phyloP scores from a whole-genome alignment of 2,888 invertebrate genomes.

The Pristionchus mayeri region DNA sequence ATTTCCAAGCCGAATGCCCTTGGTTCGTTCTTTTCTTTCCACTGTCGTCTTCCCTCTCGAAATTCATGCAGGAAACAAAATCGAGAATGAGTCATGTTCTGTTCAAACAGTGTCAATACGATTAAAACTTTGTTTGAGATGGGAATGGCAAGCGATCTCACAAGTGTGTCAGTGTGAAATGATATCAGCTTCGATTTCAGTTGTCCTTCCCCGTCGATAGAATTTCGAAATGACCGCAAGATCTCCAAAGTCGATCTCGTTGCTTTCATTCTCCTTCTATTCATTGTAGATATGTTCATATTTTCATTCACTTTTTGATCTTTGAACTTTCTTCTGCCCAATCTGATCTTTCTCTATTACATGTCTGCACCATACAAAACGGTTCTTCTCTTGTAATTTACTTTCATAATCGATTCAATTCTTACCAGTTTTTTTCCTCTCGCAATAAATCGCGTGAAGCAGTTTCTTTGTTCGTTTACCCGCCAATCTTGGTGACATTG shows the following conservation, averaged over 20 bases:
- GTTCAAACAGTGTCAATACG: conserved; percentile 1
- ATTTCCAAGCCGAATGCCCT: conserved; percentile 39
- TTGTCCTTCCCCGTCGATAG: conserved; percentile 22
- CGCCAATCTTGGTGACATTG: not conserved
- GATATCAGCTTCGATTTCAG: conserved; percentile 1
- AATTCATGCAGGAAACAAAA: not conserved
- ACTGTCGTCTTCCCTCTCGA: not conserved
- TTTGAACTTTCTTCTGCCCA: not conserved
- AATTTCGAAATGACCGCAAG: conserved; percentile 46
- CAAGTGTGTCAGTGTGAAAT: not conserved
- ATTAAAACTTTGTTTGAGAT: not conserved
- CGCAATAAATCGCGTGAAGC: not conserved
- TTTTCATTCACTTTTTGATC: conserved; percentile 44
- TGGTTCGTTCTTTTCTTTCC: not conserved
- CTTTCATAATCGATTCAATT: conserved; percentile 14
- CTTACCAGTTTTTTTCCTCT: not conserved
- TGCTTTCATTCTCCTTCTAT: conserved; percentile 45
- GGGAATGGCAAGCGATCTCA: not conserved
- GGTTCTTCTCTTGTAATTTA: not conserved
- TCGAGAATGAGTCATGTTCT: not conserved
- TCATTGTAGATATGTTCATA: conserved; percentile 50
- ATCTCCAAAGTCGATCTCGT: conserved; percentile 49
- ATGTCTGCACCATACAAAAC: not conserved
- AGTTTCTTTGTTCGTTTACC: conserved; percentile 21
- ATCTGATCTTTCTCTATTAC: conserved; percentile 16